Base-by-base conservation (phyloP, 1,140 invertebrate species). In the Bradynema listronoti region DNA sequence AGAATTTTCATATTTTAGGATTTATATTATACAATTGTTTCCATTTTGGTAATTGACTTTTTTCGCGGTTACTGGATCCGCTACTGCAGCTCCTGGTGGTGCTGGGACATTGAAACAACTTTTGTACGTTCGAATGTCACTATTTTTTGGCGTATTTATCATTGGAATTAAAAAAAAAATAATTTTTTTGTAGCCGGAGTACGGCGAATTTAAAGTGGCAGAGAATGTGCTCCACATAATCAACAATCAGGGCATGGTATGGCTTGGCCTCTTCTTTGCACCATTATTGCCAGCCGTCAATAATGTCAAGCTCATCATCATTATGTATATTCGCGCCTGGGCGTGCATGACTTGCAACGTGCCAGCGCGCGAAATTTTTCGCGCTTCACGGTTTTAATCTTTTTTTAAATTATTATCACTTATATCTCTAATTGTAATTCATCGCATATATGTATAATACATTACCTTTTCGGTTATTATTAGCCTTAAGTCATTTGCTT, bases 141-240 rank as follows among this genome's bases (percentile, higher is more conserved):
- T 39, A 39, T 11, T 39, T 39, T 11, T 39, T 19, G 11, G 9
- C 42, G 9, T 25, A 16, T 19, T 30, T 19, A 50, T 4, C 3
- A 30, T 4, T 24, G 27, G 4, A 25, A 3, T 50, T 30, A 50
- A 25, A 50, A 24, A 24, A 4, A 24, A 50, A 50, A 30, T 29
- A 39, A 39, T 39, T 39, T 39, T 39, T 11, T 3, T 50, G 29
- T 50, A 63, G 61, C 92, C 92, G 0, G 87, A 93, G 78, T 97
- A 97, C 72, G 90, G 90, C 0, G 91, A 96, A 78, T 97, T 97
- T 78, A 94, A 95, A 81, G 94, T 96, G 50, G 93, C 93, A 3
- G 93, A 96, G 81, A 96, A 95, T 78, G 92, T 97, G 74, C 82
- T 96, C 16, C 89, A 92, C 22, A 73, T 97, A 11, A 89, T 96